Base-by-base conservation (phyloP, 2,113 vertebrate species). In the Mohoua ochrocephala region DNA sequence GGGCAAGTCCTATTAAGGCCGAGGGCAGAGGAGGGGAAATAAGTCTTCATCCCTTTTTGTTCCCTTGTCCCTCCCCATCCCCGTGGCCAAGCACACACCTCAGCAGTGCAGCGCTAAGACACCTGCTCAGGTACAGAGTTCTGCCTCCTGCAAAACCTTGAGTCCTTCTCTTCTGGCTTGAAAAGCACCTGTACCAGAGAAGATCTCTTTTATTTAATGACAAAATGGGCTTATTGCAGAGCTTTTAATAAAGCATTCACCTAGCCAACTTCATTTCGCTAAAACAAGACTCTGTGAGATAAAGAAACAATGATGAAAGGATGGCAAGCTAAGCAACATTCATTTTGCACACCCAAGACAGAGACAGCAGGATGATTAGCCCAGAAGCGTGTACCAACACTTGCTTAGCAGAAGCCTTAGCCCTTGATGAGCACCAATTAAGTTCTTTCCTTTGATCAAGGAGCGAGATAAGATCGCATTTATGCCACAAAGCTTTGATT, bases 361-460 rank as follows among this genome's bases (percentile, higher is more conserved):
- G 64, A 93, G 45, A 79, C 67, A 70, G 74, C 50, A 85, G 61
- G 78, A 84, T 82, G 77, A 93, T 92, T 91, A 95, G 33, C 41
- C 77, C 54, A 91, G 53, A 65, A 94, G 74, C 21, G 0, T 79
- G 78, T 94, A 91, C 59, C 84, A 95, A 96, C 94, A 91, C 81
- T 41, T 91, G 63, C 61, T 93, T 76, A 95, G 84, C 54, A 96
- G 70, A 87, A 89, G 70, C 65, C 81, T 87, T 57, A 65, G 74
- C 33, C 41, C 89, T 91, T 94, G 90, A 96, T 91, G 63, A 95
- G 67, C 67, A 89, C 21, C 45, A 93, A 95, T 95, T 95, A 96
- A 87, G 49, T 76, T 96, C n/a, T 49, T 57, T 41, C 61, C 95
- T 94, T 97, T 97, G 95, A 97, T 96, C 81, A 96, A 87, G 45